Base-by-base conservation (phyloP, 1,140 invertebrate species). In the Arctopsyche grandis region DNA sequence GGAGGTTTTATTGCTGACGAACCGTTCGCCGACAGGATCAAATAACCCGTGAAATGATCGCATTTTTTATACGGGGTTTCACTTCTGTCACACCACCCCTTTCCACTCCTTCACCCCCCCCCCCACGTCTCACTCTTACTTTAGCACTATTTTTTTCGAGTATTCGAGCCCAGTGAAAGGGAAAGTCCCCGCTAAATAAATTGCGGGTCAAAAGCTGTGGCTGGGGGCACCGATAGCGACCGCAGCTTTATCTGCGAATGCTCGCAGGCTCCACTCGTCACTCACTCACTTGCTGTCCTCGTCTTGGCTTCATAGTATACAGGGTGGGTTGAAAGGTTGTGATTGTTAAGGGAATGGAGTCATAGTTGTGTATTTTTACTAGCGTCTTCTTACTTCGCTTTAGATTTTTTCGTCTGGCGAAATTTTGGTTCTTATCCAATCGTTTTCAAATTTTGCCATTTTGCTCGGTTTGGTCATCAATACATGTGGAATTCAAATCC, bases 31-130 rank as follows among this genome's bases (percentile, higher is more conserved):
- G 74, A 76, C 74, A 76, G 43, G 74, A 76, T 76, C 74, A 76
- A 76, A 76, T 76, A 76, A 76, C 74, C 52, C 74, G 74, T 66
- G 74, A 74, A 74, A 74, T 56, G 71, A 74, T 74, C 71, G 71
- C 24, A 74, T 74, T 74, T 74, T 74, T 74, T 74, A 38, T 38
- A 52, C 24, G 9, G 21, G 14, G 48, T 14, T 16, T 16, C 12
- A 52, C 48, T 16, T 52, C 48, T 52, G 10, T 52, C 48, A 52
- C 48, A 12, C 48, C 48, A n/a, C n/a, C n/a, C n/a, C n/a, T n/a
- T n/a, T n/a, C n/a, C n/a, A n/a, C n/a, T 4, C 48, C 3, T 5
- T 5, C 10, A 52, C 48, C 63, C 21, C 63, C 12, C 22, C 3
- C 3, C 22, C 63, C 63, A 4, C 19, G 22, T 52, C 12, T 52